These are phyloP conservation scores for Nomada flava DNA, from an alignment of 2,888 invertebrate genomes.

Conservation along the genomic window DNA sequence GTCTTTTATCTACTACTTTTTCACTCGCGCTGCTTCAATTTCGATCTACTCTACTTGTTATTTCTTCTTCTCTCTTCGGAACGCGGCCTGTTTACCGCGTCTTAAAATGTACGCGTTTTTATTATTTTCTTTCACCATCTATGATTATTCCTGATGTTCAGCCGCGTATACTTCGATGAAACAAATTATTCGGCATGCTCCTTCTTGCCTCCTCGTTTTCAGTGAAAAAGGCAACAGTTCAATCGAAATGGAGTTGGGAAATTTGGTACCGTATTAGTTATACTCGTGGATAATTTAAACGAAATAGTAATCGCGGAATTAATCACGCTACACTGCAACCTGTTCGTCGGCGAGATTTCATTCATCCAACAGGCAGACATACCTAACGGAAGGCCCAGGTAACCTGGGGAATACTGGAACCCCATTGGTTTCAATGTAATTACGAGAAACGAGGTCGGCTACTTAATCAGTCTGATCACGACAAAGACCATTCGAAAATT, in stretches of 20 bases:
- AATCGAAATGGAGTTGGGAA: neutral
- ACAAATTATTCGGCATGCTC: constrained; percentile 58
- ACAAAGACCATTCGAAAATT: constrained; percentile 62
- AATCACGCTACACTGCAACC: neutral
- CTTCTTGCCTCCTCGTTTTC: neutral
- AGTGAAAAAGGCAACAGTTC: rapidly evolving
- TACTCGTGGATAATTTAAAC: neutral
- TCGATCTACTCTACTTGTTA: constrained; percentile 48
- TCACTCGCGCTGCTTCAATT: constrained; percentile 19
- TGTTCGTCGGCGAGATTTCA: neutral
- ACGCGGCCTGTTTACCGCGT: constrained; percentile 52
- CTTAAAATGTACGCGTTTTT: constrained; percentile 29
- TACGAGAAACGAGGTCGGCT: constrained; percentile 73
- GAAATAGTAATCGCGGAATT: neutral
- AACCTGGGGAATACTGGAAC: constrained; percentile 32
- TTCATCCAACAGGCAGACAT: neutral
- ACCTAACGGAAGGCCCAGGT: constrained; percentile 25
- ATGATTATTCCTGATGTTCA: too few relatives aligned
- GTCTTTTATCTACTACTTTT: constrained; percentile 27
- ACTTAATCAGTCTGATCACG: neutral
- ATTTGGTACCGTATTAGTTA: neutral
- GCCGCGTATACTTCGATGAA: too few relatives aligned
- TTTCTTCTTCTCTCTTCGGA: constrained; percentile 34
- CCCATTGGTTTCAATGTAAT: constrained; percentile 63
- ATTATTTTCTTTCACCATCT: too few relatives aligned